Base-by-base conservation (phyloP, 2,888 invertebrate species). In the Drosophila sordidula region DNA sequence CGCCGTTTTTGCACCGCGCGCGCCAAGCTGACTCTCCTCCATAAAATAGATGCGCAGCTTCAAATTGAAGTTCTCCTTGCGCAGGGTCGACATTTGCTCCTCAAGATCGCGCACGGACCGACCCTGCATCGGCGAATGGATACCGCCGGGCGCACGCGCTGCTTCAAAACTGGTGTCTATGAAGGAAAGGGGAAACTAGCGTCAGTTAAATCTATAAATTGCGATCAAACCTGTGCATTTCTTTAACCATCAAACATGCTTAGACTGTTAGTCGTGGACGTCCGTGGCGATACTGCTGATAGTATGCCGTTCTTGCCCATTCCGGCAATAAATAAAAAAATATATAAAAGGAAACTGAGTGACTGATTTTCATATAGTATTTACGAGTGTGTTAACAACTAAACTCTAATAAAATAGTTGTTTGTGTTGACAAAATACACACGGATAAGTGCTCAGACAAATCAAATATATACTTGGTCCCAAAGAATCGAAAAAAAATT, bases 61-160 rank as follows among this genome's bases (percentile, higher is more conserved):
- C 18, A 98, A 93, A 92, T 97, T 96, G 90, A 98, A 98, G 92
- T 98, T 98, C 92, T 98, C 98, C 91, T 97, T 98, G 78, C 96
- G 95, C 70, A 98, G 93, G 47, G 94, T 94, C 54, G 95, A 95
- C 75, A 98, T 93, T 91, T 98, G 96, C 91, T 98, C 96, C 90
- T 98, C 98, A 89, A 96, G 96, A 81, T 98, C 98, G 88, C 97
- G 97, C 93, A 98, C 96, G 29, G 96, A 96, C 56, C 96, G 93
- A 8, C 95, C 95, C 82, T 82, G 83, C 45, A 94, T 67, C 0
- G 93, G 92, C 6, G 93, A 92, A 49, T 75, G 62, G 1, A 64
- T 75, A 22, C 86, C 83, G 4, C 59, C 64, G 0, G 64, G 38
- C 5, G 61, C 58, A 47, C 88, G 80, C 9, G 51, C 65, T 18